Conservation (phyloP, 2,888 invertebrate genomes). For the Onchidella celtica region DNA sequence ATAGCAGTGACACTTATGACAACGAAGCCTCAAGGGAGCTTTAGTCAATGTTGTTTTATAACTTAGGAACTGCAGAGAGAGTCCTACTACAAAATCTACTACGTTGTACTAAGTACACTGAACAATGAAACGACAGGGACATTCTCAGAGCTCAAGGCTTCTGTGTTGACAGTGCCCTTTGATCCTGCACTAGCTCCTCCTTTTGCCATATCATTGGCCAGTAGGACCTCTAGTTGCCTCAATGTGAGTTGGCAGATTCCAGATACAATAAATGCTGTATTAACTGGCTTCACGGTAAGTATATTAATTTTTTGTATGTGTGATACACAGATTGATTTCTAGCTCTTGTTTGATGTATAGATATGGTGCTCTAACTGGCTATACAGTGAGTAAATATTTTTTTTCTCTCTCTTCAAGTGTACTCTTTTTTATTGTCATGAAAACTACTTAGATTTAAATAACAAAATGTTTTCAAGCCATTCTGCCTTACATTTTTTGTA, state of each 20-base stretch:
- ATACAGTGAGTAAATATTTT: too few relatives aligned
- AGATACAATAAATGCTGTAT: not conserved
- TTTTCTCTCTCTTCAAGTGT: too few relatives aligned
- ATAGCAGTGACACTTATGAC: too few relatives aligned
- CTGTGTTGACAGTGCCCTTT: constrained; percentile 38
- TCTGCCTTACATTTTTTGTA: too few relatives aligned
- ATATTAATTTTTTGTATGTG: not conserved
- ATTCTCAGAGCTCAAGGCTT: constrained; percentile 10
- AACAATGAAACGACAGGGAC: constrained; percentile 83
- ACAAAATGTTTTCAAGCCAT: too few relatives aligned
- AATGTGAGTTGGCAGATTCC: constrained; percentile 29
- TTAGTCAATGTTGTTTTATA: not conserved
- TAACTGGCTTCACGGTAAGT: constrained; percentile 28
- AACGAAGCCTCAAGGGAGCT: not conserved
- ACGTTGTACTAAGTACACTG: constrained; percentile 88
- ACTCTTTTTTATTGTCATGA: too few relatives aligned
- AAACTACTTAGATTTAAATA: too few relatives aligned
- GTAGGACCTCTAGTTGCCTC: constrained; percentile 26
- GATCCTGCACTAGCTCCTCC: constrained; percentile 38
- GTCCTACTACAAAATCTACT: constrained; percentile 84
- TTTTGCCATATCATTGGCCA: not conserved
- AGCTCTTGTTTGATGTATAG: too few relatives aligned
- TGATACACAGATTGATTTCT: too few relatives aligned
- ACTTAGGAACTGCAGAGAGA: constrained; percentile 84
- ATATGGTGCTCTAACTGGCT: too few relatives aligned